Percentiles rank a stretch among this genome's conserved stretches.
Conservation (phyloP, 2,797 vertebrate genomes). For the Danio kyathit region DNA sequence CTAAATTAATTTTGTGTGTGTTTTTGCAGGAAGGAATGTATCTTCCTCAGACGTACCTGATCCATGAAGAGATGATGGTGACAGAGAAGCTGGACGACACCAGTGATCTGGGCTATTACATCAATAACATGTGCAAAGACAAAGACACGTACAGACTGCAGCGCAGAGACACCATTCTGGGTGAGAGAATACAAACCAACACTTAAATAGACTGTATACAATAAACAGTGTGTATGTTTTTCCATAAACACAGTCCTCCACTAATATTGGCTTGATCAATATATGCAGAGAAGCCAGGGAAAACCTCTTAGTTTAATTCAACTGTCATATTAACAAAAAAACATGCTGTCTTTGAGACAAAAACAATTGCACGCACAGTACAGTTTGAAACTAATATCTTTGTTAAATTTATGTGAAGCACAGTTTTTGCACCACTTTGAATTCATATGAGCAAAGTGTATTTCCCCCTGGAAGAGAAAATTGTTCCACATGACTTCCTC, state of each 20-base stretch:
- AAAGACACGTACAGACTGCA: conserved; percentile 95
- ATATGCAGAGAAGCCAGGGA: no score
- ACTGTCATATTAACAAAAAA: no score
- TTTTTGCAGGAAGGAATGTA: conserved; percentile 46
- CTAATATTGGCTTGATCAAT: no score
- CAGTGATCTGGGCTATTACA: conserved; percentile 89
- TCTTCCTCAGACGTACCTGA: conserved; percentile 77
- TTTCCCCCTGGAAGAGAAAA: no score
- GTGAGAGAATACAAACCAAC: conserved; percentile 56
- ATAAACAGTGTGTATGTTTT: not conserved
- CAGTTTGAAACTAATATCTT: no score
- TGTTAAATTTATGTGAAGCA: no score
- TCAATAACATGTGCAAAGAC: conserved; percentile 89
- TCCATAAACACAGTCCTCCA: not conserved
- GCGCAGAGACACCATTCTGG: conserved; percentile 84
- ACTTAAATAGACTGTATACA: not conserved
- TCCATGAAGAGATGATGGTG: conserved; percentile 73
- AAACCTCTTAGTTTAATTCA: no score
- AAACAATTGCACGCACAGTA: no score
- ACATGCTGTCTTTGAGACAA: no score
- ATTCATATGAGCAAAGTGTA: no score
- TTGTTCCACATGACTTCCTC: no score
- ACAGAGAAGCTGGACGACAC: conserved; percentile 91
- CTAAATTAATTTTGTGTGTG: not conserved
- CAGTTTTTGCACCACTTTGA: no score